A percentile compares a stretch with the other conserved stretches of the same genome.
These are phyloP conservation scores for Drosophila ficusphila DNA, from an alignment of 1,140 invertebrate species.

Conservation along the genomic window DNA sequence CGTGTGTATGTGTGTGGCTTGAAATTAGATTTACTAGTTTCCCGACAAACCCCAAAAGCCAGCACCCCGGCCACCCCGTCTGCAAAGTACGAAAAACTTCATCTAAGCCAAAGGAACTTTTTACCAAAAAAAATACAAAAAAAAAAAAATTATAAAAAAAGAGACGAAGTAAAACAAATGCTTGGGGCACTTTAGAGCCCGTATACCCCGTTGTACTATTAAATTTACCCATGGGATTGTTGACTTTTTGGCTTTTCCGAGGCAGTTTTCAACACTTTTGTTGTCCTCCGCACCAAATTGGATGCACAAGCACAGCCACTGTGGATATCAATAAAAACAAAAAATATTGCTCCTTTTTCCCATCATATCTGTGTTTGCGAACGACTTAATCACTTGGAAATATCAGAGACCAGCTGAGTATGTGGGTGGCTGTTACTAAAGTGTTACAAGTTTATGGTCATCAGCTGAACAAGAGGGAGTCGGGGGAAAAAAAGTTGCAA, in stretches of 20 bases:
- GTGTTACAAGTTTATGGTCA: conserved; percentile 54
- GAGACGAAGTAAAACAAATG: conserved; percentile 69
- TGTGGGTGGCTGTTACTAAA: conserved; percentile 23
- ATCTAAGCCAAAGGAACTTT: conserved; percentile 56
- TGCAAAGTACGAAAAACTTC: conserved; percentile 66
- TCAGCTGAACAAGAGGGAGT: conserved; percentile 23
- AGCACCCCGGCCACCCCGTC: background rate
- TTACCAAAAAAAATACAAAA: conserved; percentile 4
- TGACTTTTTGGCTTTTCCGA: conserved; percentile 61
- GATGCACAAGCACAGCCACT: conserved; percentile 35
- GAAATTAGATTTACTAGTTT: conserved; percentile 80
- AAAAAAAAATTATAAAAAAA: conserved; percentile 32
- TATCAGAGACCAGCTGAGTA: conserved; percentile 16
- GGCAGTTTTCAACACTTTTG: conserved; percentile 50
- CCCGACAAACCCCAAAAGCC: conserved; percentile 50
- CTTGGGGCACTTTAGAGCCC: conserved; percentile 48
- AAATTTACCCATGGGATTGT: conserved; percentile 69
- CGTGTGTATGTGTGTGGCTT: conserved; percentile 49
- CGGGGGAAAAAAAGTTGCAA: conserved; percentile 11
- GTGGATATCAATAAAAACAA: conserved; percentile 66
- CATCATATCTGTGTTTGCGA: conserved; percentile 47
- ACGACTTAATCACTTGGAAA: conserved; percentile 71
- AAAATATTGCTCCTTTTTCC: conserved; percentile 28
- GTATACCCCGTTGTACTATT: conserved; percentile 66
- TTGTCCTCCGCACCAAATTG: conserved; percentile 54